Evolutionary conservation across 2,113 vertebrate genomes (phyloP).

Genomic region (Siniperca knerii): DNA sequence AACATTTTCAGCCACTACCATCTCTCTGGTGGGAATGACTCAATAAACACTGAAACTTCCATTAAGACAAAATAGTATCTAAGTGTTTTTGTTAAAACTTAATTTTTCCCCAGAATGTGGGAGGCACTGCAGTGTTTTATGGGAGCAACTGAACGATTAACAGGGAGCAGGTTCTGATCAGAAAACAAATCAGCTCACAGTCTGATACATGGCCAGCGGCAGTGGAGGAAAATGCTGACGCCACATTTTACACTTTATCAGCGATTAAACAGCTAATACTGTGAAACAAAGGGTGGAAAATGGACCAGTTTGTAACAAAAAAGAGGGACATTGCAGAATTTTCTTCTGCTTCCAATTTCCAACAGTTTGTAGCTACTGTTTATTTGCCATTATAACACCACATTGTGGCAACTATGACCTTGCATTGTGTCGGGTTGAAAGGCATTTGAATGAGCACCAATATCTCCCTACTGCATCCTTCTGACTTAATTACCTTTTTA

Average conservation of each 20-base stretch:
- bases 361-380: not conserved
- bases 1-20: slow-evolving; percentile 25
- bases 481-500: not conserved
- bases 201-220: not conserved
- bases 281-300: not conserved
- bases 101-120: not conserved
- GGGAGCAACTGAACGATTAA: not conserved
- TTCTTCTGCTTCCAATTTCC: not conserved
- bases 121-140: not conserved
- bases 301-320: not conserved
- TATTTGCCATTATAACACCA: too few relatives aligned
- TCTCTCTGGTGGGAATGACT: slow-evolving; percentile 31
- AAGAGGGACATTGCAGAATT: not conserved
- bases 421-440: not conserved
- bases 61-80: not conserved
- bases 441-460: not conserved
- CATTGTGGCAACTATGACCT: not conserved
- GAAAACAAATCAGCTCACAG: slow-evolving; percentile 5
- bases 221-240: slow-evolving; percentile 17
- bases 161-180: not conserved
- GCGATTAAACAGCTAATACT: not conserved
- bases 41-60: not conserved
- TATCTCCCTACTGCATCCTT: not conserved
- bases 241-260: not conserved
- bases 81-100: not conserved